Percentiles rank a stretch among this genome's conserved stretches.
Conservation (phyloP, 1,140 invertebrate species). For the Papilio polyxenes region DNA sequence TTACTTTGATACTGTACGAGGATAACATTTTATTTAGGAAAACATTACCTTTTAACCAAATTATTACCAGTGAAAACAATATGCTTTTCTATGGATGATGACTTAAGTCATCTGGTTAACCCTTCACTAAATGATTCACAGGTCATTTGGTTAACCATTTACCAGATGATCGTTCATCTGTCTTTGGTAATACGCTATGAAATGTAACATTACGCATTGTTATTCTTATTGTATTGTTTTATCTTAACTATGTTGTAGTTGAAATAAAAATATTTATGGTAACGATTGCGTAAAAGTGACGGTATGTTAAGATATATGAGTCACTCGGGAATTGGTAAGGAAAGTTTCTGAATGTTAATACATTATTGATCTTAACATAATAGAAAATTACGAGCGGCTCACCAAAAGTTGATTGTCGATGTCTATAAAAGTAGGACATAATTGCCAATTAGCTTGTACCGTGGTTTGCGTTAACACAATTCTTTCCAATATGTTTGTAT, state of each 20-base stretch:
- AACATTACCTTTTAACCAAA: no score
- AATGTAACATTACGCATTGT: no score
- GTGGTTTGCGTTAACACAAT: not conserved
- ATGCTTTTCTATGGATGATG: no score
- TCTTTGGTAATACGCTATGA: no score
- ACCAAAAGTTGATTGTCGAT: slow-evolving; percentile 29
- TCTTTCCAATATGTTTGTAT: not conserved
- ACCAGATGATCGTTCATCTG: no score
- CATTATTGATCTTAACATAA: slow-evolving; percentile 31
- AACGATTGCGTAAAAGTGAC: not conserved
- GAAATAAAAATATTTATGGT: not conserved
- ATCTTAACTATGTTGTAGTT: not conserved
- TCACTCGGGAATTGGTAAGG: slow-evolving; percentile 1
- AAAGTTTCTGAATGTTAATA: slow-evolving; percentile 24
- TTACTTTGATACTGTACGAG: no score
- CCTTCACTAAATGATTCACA: no score
- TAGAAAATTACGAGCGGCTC: slow-evolving; percentile 18
- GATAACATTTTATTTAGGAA: no score
- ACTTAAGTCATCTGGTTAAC: no score
- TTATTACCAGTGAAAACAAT: no score
- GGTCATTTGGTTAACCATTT: no score
- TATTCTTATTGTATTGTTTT: no score
- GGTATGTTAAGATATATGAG: not conserved
- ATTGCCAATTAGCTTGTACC: slow-evolving; percentile 22
- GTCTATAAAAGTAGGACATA: slow-evolving; percentile 21